These are phyloP conservation scores for Platichthys flesus DNA, from an alignment of 2,113 vertebrate species.

Conservation along the genomic window DNA sequence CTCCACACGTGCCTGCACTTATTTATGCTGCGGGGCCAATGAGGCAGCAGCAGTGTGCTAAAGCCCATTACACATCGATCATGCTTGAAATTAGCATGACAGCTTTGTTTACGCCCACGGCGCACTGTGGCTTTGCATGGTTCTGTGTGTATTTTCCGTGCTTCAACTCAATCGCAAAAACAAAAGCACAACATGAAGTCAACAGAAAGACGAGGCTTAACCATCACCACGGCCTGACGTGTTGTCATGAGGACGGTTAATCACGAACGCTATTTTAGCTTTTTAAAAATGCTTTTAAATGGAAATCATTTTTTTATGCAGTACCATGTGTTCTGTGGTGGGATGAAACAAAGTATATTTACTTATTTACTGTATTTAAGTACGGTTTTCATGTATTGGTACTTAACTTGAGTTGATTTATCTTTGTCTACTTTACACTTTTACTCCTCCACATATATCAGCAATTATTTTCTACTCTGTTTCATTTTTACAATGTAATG, in stretches of 20 bases:
- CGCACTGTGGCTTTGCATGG: conserved; percentile 3
- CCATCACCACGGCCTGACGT: background rate
- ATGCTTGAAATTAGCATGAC: conserved; percentile 64
- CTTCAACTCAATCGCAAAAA: conserved; percentile 21
- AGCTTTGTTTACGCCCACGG: conserved; percentile 69
- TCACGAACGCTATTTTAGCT: background rate
- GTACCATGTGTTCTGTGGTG: too few species aligned
- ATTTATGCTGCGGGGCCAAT: conserved; percentile 8
- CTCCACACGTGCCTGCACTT: background rate
- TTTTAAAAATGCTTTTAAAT: background rate
- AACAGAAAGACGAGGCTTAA: background rate
- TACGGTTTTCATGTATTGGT: too few species aligned
- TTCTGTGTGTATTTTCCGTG: conserved; percentile 11
- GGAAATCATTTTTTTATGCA: too few species aligned
- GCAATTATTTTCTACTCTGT: too few species aligned
- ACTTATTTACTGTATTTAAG: too few species aligned
- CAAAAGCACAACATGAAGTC: background rate
- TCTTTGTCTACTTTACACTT: too few species aligned
- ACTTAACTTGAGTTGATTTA: too few species aligned
- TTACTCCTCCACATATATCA: too few species aligned
- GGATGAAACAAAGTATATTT: too few species aligned
- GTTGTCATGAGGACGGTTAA: background rate
- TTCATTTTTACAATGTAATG: too few species aligned
- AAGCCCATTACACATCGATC: conserved; percentile 43
- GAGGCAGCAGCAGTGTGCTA: conserved; percentile 6